Evolutionary conservation across 2,888 invertebrate species (phyloP).

Genomic region (Glaucopsyche alexis): DNA sequence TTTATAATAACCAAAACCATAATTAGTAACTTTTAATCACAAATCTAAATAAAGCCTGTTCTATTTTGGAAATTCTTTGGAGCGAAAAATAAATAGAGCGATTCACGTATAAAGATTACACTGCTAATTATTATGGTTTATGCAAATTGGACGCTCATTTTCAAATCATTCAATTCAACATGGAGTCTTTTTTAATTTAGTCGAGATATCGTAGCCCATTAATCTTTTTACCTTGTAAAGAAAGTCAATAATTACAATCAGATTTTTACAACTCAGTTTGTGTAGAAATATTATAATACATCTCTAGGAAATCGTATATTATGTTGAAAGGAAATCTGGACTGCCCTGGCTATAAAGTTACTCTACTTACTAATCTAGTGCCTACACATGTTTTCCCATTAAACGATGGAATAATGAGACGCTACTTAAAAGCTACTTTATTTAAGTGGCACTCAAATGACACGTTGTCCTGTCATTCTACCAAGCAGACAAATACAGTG

Average conservation of each 20-base stretch:
- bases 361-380: too few species aligned
- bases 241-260: background rate
- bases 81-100: conserved; percentile 27
- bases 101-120: conserved; percentile 51
- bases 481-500: too few species aligned
- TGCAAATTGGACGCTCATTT: conserved; percentile 68
- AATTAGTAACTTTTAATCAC: background rate
- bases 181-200: conserved; percentile 62
- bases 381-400: too few species aligned
- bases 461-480: too few species aligned
- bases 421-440: too few species aligned
- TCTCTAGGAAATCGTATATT: too few species aligned
- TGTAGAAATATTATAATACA: background rate
- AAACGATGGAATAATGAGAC: too few species aligned
- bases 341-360: too few species aligned
- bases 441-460: too few species aligned
- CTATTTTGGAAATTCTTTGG: conserved; percentile 15
- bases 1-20: background rate
- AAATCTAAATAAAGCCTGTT: background rate
- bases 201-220: conserved; percentile 54
- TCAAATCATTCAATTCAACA: conserved; percentile 70
- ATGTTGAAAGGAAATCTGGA: too few species aligned
- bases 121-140: conserved; percentile 67
- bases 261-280: background rate
- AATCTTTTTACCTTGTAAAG: conserved; percentile 50